These are phyloP conservation scores for Atlantisia rogersi DNA, from an alignment of 2,113 vertebrate genomes.

Conservation along the genomic window DNA sequence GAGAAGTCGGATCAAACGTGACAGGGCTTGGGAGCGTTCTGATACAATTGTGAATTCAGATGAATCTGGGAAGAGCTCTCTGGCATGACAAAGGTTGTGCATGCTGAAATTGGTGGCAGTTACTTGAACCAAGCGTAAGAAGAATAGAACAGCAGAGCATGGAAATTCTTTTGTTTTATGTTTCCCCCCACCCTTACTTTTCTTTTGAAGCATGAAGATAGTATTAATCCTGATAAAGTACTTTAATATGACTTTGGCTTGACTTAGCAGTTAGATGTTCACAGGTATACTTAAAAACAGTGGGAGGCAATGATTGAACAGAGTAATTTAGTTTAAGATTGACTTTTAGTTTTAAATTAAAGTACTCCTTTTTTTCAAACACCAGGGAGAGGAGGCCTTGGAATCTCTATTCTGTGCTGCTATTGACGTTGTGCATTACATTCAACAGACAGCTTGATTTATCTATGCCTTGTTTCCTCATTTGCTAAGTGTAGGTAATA, in stretches of 20 bases:
- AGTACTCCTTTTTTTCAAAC: background rate
- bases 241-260: background rate
- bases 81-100: background rate
- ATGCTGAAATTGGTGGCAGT: background rate
- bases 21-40: background rate
- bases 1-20: background rate
- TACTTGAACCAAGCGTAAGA: background rate
- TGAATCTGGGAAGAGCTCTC: background rate
- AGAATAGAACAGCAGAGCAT: background rate
- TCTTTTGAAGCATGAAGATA: background rate
- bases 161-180: background rate
- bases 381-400: background rate
- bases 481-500: background rate
- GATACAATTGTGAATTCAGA: background rate
- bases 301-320: background rate
- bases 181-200: accelerated
- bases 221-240: background rate
- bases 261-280: background rate
- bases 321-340: background rate
- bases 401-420: background rate
- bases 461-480: background rate
- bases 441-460: background rate
- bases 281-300: background rate
- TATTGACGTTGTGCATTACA: background rate
- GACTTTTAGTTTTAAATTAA: background rate